Percentiles rank a stretch among this genome's conserved stretches.
Conservation (phyloP, 1,140 invertebrate species). For the Drosophila aff. region DNA sequence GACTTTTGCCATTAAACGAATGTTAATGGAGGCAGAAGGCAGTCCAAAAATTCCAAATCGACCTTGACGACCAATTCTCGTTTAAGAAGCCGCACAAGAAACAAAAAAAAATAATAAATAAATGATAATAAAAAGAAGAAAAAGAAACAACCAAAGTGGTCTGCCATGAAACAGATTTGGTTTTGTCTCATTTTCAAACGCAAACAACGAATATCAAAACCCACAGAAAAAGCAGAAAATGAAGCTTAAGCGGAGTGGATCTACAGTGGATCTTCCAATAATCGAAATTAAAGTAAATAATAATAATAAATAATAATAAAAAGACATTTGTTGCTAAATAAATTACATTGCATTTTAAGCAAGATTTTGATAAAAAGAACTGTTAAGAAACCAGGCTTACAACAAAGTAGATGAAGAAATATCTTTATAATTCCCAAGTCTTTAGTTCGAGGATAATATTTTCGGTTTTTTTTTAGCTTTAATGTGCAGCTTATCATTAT, state of each 20-base stretch:
- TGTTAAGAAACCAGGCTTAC: neutral
- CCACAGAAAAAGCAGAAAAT: conserved; percentile 6
- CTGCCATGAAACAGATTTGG: conserved; percentile 51
- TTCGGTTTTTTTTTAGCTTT: too few relatives aligned
- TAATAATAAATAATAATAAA: neutral
- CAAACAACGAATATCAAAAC: neutral
- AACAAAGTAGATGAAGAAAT: neutral
- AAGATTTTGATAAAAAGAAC: neutral
- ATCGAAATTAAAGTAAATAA: too few relatives aligned
- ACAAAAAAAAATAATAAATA: neutral
- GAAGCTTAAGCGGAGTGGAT: conserved; percentile 1
- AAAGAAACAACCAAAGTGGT: conserved; percentile 27
- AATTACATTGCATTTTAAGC: too few relatives aligned
- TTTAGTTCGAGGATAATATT: neutral
- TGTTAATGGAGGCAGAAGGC: conserved; percentile 18
- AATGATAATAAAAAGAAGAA: neutral
- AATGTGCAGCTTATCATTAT: neutral
- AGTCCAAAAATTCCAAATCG: conserved; percentile 30
- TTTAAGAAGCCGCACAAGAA: conserved; percentile 30
- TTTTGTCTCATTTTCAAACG: conserved; percentile 24
- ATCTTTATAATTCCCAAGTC: neutral
- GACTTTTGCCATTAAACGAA: conserved; percentile 47
- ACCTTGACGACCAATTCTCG: conserved; percentile 48
- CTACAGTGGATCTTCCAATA: neutral
- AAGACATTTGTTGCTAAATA: neutral